Conservation (phyloP, 2,888 invertebrate genomes). For the Drosophila lutescens region DNA sequence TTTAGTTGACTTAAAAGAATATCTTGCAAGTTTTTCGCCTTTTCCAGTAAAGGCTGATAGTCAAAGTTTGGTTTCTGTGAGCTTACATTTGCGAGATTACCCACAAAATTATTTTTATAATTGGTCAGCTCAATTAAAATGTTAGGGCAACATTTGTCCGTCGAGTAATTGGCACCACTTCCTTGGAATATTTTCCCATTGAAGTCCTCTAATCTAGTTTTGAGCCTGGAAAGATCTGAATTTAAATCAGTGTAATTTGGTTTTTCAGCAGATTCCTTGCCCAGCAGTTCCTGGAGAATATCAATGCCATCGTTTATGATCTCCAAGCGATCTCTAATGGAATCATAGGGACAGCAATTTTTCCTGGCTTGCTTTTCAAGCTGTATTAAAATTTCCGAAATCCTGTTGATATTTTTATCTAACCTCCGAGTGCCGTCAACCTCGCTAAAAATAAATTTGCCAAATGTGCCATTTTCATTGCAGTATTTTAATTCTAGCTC, state of each 20-base stretch:
- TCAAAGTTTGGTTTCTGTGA: neutral
- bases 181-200: neutral
- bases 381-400: neutral
- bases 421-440: slow-evolving; percentile 1
- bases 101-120: neutral
- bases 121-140: neutral
- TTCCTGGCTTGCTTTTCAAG: neutral
- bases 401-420: neutral
- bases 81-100: neutral
- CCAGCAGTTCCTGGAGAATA: slow-evolving; percentile 21
- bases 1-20: neutral
- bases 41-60: neutral
- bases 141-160: slow-evolving; percentile 41
- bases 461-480: neutral
- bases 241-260: neutral
- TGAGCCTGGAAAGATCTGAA: slow-evolving; percentile 35
- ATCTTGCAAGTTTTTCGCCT: neutral
- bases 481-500: no score
- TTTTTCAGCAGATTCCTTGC: neutral
- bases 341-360: slow-evolving; percentile 45
- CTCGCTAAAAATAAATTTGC: slow-evolving; percentile 44
- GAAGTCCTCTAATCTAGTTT: slow-evolving; percentile 31
- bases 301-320: slow-evolving; percentile 51
- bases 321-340: slow-evolving; percentile 53
- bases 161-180: neutral